Percentiles rank a stretch among this genome's conserved stretches.
These are phyloP conservation scores for Herpailurus yagouaroundi DNA, from an alignment of 2,113 vertebrate genomes.

Conservation along the genomic window DNA sequence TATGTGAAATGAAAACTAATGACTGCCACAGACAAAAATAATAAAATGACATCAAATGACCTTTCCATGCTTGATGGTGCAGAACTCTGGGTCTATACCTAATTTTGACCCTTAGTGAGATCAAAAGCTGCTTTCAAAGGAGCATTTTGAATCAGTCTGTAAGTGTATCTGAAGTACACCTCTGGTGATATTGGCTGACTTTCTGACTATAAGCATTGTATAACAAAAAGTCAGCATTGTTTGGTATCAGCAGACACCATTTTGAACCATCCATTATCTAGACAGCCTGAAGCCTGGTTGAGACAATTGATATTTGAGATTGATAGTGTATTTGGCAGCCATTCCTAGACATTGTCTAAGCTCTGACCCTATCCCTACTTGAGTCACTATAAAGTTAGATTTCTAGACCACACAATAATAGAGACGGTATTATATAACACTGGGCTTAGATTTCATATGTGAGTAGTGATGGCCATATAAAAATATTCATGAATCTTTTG, in stretches of 20 bases:
- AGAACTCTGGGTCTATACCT: not conserved
- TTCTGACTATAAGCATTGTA: slow-evolving; percentile 54
- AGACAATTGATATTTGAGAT: slow-evolving; percentile 71
- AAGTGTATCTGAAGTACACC: not conserved
- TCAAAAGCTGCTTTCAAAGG: not conserved
- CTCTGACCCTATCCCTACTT: not conserved
- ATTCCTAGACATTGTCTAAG: slow-evolving; percentile 62
- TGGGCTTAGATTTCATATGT: slow-evolving; percentile 24
- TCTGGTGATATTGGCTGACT: not conserved
- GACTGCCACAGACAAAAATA: not conserved
- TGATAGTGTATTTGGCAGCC: slow-evolving; percentile 69
- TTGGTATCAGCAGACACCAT: slow-evolving; percentile 60
- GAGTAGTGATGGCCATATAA: not conserved
- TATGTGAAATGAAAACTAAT: not conserved
- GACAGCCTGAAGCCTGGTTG: slow-evolving; percentile 40
- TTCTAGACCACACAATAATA: slow-evolving; percentile 55
- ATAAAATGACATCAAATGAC: not conserved
- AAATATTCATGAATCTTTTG: not conserved
- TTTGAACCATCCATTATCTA: slow-evolving; percentile 61
- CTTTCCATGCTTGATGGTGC: not conserved
- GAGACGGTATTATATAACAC: slow-evolving; percentile 46
- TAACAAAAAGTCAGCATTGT: slow-evolving; percentile 44
- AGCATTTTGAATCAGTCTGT: not conserved
- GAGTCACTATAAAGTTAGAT: slow-evolving; percentile 61
- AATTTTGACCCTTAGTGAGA: not conserved